Percentiles rank a stretch among this genome's conserved stretches.
These are phyloP conservation scores for Centropristis striata DNA, from an alignment of 2,113 vertebrate genomes.

Conservation along the genomic window DNA sequence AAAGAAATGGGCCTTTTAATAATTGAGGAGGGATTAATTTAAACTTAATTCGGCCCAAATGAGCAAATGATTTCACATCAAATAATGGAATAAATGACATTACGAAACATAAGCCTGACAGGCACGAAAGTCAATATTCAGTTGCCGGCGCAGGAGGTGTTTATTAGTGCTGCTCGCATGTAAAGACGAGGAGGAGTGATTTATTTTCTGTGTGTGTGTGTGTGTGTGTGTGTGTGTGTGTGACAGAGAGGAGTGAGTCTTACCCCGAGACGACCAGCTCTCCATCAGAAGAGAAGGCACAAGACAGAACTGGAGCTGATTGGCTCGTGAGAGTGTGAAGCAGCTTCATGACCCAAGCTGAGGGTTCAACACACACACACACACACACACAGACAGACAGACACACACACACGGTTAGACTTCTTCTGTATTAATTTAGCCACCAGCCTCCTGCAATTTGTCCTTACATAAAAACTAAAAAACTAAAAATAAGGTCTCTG, in stretches of 20 bases:
- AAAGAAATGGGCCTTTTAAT: conserved; percentile 3
- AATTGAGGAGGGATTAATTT: background rate
- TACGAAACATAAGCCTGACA: background rate
- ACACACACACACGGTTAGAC: background rate
- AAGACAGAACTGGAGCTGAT: conserved; percentile 90
- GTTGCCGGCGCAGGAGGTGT: background rate
- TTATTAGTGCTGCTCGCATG: conserved; percentile 20
- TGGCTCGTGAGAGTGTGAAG: conserved; percentile 86
- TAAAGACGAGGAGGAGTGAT: background rate
- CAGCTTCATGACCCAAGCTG: conserved; percentile 86
- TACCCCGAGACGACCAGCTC: conserved; percentile 90
- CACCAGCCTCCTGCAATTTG: background rate
- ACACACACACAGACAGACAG: conserved; percentile 8
- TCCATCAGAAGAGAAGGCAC: conserved; percentile 91
- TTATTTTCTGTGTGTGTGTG: background rate
- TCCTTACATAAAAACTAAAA: background rate
- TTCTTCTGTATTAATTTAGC: conserved; percentile 1
- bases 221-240: background rate
- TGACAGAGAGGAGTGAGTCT: conserved; percentile 62
- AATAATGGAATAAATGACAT: conserved; percentile 12
- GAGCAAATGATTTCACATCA: conserved; percentile 13
- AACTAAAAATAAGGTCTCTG: background rate
- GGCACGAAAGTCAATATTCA: conserved; percentile 12
- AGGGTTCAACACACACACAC: conserved; percentile 26
- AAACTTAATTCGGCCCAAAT: conserved; percentile 9